Evolutionary conservation across 2,113 vertebrate species (phyloP).

Genomic region (Chrysemys picta): DNA sequence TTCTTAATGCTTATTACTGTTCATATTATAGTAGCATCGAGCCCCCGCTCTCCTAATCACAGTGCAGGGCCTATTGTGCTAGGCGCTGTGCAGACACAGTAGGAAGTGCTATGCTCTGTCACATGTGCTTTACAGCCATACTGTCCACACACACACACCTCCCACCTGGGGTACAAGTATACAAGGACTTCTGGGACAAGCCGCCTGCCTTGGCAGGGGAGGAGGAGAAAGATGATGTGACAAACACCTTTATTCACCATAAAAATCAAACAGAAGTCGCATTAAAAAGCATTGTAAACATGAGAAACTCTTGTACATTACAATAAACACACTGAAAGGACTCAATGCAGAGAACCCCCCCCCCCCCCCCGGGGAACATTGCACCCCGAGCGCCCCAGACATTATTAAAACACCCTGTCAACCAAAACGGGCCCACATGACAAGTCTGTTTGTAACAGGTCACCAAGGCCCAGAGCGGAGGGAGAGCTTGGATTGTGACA

Average conservation of each 20-base stretch:
- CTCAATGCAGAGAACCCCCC: background rate
- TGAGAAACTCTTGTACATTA: background rate
- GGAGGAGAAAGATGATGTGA: background rate
- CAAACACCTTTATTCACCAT: background rate
- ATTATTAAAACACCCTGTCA: background rate
- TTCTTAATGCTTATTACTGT: background rate
- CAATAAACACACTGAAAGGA: background rate
- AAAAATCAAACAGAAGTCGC: background rate
- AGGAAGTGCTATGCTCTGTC: background rate
- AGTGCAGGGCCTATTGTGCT: background rate
- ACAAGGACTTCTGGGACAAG: background rate
- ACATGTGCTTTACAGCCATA: background rate
- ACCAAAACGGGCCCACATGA: background rate
- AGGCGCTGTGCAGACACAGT: background rate
- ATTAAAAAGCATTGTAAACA: background rate
- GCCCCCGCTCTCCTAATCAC: background rate
- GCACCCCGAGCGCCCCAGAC: background rate
- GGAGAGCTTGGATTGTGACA: background rate
- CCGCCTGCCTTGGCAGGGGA: background rate
- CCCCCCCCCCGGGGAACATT: background rate
- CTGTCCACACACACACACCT: background rate
- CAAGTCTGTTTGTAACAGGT: background rate
- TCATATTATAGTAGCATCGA: background rate
- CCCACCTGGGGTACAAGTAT: background rate
- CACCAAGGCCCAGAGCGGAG: background rate